These are phyloP conservation scores for Theodoxus fluviatilis DNA, from an alignment of 2,888 invertebrate species.

Conservation along the genomic window DNA sequence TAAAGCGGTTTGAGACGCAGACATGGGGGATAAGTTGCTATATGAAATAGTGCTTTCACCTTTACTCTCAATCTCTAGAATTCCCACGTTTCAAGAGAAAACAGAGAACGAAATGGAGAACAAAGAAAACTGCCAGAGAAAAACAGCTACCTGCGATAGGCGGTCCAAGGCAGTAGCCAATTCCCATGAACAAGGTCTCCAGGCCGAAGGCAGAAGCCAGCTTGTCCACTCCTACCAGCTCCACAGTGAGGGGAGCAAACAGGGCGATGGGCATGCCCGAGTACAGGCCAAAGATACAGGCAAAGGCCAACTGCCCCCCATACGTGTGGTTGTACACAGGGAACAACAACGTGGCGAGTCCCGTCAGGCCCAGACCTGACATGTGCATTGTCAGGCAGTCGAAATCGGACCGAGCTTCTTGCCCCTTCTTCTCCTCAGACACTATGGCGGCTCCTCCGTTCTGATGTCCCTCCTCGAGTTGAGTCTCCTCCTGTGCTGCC, in stretches of 20 bases:
- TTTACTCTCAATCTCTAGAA: too few relatives aligned
- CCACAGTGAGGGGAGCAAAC: constrained; percentile 9
- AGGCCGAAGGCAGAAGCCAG: constrained; percentile 19
- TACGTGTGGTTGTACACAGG: constrained; percentile 17
- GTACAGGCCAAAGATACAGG: constrained; percentile 18
- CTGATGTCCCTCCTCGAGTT: too few relatives aligned
- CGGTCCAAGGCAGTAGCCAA: constrained; percentile 15
- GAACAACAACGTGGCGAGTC: constrained; percentile 5
- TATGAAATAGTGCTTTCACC: too few relatives aligned
- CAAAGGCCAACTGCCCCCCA: constrained; percentile 12
- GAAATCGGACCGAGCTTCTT: constrained; percentile 1
- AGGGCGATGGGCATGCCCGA: constrained; percentile 1
- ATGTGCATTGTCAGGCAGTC: constrained; percentile 14
- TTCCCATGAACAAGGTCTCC: background rate
- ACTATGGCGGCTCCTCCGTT: too few relatives aligned
- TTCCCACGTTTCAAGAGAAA: too few relatives aligned
- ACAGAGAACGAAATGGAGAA: too few relatives aligned
- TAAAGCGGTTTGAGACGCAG: too few relatives aligned
- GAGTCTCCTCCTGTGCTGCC: too few relatives aligned
- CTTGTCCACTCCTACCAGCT: constrained; percentile 22
- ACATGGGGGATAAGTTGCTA: too few relatives aligned
- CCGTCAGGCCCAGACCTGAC: constrained; percentile 11
- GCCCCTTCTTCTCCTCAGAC: too few relatives aligned
- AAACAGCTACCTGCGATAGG: constrained; percentile 21
- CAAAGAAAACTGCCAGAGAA: too few relatives aligned